Conservation (phyloP, 1,140 invertebrate genomes). For the Doryteuthis pealeii region DNA sequence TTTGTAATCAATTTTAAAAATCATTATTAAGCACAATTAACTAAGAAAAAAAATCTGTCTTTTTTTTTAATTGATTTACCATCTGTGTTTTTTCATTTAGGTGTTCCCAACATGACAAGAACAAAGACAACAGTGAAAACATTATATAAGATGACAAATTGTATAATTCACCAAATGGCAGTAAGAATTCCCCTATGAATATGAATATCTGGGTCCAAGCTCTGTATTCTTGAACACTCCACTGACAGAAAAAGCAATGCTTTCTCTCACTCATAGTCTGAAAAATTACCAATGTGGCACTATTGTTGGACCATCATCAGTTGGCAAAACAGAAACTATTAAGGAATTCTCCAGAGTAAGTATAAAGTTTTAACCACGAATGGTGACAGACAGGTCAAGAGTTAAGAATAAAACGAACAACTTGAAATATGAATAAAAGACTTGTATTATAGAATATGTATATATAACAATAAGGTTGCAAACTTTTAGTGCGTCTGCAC, state of each 20-base stretch:
- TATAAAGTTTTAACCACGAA: neutral
- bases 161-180: slow-evolving; percentile 49
- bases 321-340: slow-evolving; percentile 57
- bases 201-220: slow-evolving; percentile 53
- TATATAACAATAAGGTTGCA: no score
- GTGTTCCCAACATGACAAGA: slow-evolving; percentile 19
- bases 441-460: no score
- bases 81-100: neutral
- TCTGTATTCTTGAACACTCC: slow-evolving; percentile 42
- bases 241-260: slow-evolving; percentile 51
- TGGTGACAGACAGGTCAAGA: no score
- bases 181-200: slow-evolving; percentile 52
- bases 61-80: no score
- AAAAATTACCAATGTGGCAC: slow-evolving; percentile 52
- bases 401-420: no score
- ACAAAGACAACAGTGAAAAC: slow-evolving; percentile 49
- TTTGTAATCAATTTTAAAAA: no score
- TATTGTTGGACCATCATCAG: slow-evolving; percentile 48
- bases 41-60: no score
- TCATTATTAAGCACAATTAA: no score
- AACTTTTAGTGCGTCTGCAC: no score
- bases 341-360: slow-evolving; percentile 51
- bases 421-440: no score
- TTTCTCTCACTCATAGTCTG: slow-evolving; percentile 51
- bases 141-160: slow-evolving; percentile 51